A percentile compares a stretch with the other conserved stretches of the same genome.
Evolutionary conservation across 2,113 vertebrate species (phyloP).

Genomic region (Urocynchramus pylzowi): DNA sequence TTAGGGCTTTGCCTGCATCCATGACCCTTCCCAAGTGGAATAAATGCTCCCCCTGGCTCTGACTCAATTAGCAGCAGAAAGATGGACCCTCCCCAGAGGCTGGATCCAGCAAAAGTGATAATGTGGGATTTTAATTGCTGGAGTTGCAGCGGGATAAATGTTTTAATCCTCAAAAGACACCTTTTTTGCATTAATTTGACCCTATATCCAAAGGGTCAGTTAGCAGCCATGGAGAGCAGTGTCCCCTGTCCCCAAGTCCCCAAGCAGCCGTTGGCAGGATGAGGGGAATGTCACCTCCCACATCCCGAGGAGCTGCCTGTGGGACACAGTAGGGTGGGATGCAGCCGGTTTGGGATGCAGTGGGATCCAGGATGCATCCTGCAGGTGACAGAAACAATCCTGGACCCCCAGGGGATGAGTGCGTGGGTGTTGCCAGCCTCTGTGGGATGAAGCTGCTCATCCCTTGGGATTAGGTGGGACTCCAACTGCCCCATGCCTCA

Average conservation of each 20-base stretch:
- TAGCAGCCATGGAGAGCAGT: neutral
- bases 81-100: neutral
- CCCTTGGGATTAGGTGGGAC: neutral
- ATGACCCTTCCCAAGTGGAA: fast-evolving
- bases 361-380: fast-evolving
- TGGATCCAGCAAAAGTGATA: fast-evolving
- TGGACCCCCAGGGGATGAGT: fast-evolving
- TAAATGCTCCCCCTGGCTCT: fast-evolving
- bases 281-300: neutral
- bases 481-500: neutral
- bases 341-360: fast-evolving
- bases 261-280: no score
- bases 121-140: neutral
- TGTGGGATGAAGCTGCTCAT: neutral
- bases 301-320: neutral
- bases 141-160: fast-evolving
- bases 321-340: neutral
- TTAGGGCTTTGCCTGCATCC: neutral
- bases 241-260: neutral
- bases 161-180: fast-evolving
- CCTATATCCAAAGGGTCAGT: fast-evolving
- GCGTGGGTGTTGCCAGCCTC: fast-evolving
- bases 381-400: neutral
- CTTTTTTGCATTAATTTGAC: neutral
- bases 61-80: neutral